These are phyloP conservation scores for Pleuronectes platessa DNA, from an alignment of 2,113 vertebrate genomes.

Conservation along the genomic window DNA sequence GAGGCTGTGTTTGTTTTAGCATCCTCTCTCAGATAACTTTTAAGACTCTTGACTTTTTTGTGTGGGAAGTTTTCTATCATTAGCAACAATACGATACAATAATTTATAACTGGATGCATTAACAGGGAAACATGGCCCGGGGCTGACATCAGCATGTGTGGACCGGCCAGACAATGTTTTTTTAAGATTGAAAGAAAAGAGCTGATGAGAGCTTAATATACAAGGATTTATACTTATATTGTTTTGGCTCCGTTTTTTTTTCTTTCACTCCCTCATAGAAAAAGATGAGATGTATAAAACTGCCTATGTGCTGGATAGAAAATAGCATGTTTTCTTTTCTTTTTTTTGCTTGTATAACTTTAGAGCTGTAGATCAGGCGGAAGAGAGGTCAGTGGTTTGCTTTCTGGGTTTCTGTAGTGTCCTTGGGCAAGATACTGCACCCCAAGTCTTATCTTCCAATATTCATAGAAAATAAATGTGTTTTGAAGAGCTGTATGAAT, in stretches of 20 bases:
- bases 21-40: constrained; percentile 36
- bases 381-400: neutral
- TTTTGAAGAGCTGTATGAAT: neutral
- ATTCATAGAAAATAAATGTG: no score
- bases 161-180: constrained; percentile 25
- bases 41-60: constrained; percentile 29
- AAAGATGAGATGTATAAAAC: neutral
- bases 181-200: neutral
- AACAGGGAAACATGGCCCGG: constrained; percentile 34
- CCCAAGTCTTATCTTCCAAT: no score
- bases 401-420: no score
- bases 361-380: no score
- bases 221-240: neutral
- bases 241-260: neutral
- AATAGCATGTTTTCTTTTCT: neutral
- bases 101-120: constrained; percentile 23
- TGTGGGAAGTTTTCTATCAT: neutral
- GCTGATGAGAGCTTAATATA: neutral
- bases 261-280: no score
- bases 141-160: constrained; percentile 33
- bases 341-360: neutral
- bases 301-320: neutral
- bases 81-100: constrained; percentile 4
- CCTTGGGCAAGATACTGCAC: no score
- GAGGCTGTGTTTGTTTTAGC: constrained; percentile 23